phyloP scores from a whole-genome alignment of 2,888 invertebrate genomes.

The Ennomos quercinarius region DNA sequence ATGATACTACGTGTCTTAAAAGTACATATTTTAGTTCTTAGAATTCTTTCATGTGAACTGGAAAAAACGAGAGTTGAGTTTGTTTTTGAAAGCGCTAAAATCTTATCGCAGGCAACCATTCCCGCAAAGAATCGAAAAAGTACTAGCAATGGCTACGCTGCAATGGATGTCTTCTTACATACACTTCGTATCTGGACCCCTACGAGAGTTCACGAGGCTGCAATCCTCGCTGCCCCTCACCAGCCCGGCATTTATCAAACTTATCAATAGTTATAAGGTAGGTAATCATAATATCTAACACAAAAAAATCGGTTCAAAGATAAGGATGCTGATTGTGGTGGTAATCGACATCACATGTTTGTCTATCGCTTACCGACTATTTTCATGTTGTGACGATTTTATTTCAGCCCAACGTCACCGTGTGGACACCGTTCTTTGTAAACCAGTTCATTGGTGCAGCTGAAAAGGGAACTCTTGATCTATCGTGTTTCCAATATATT shows the following conservation, averaged over 20 bases:
- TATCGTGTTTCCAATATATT: conserved; percentile 63
- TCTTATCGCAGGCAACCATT: conserved; percentile 45
- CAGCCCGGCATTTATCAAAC: conserved; percentile 46
- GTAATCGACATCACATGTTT: too few species aligned
- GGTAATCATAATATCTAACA: too few species aligned
- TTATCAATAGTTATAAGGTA: conserved; percentile 57
- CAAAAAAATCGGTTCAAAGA: too few species aligned
- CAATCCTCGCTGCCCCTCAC: conserved; percentile 53
- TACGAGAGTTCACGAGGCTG: conserved; percentile 51
- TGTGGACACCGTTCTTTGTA: conserved; percentile 61
- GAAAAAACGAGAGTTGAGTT: too few species aligned
- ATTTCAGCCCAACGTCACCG: conserved; percentile 61
- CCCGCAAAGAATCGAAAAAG: conserved; percentile 37
- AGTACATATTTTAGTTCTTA: too few species aligned
- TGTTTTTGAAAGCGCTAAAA: too few species aligned
- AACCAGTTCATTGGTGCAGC: conserved; percentile 59
- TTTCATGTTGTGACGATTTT: conserved; percentile 24
- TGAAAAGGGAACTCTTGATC: conserved; percentile 57
- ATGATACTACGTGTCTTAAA: too few species aligned
- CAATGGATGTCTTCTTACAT: conserved; percentile 61
- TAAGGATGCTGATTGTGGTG: too few species aligned
- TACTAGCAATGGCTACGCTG: conserved; percentile 54
- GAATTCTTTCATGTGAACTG: too few species aligned
- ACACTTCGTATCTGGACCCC: conserved; percentile 50
- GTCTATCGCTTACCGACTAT: too few species aligned